Evolutionary conservation across 1,140 invertebrate genomes (phyloP).

Genomic region (Trichonephila clavipes): DNA sequence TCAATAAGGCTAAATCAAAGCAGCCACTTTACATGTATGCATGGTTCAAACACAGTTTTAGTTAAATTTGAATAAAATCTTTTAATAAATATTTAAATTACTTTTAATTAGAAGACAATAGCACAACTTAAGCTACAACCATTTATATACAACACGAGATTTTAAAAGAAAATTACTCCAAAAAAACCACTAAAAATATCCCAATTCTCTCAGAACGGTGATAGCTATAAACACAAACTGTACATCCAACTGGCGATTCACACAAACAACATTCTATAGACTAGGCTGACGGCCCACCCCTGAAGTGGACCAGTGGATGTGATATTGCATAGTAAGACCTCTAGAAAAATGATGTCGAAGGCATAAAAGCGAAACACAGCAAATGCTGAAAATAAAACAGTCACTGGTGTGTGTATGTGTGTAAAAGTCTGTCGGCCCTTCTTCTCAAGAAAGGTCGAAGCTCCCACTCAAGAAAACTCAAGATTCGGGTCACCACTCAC

Average conservation of each 20-base stretch:
- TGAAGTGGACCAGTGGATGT: not conserved
- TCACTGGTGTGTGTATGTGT: constrained; percentile 29
- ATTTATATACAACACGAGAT: too few relatives aligned
- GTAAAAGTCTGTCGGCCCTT: not conserved
- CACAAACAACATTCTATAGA: constrained; percentile 22
- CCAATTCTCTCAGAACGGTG: not conserved
- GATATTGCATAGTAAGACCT: constrained; percentile 69
- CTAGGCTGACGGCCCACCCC: constrained; percentile 31
- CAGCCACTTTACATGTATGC: too few relatives aligned
- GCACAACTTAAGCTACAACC: too few relatives aligned
- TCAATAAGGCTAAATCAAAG: too few relatives aligned
- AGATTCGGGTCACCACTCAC: not conserved
- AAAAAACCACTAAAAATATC: not conserved
- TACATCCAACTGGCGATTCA: not conserved
- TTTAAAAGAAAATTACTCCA: too few relatives aligned
- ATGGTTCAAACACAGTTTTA: too few relatives aligned
- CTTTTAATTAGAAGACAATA: too few relatives aligned
- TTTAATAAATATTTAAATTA: too few relatives aligned
- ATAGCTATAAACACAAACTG: not conserved
- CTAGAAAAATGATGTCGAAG: constrained; percentile 62
- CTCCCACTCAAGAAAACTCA: not conserved
- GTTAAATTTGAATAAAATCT: too few relatives aligned
- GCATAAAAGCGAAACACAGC: constrained; percentile 66
- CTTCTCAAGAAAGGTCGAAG: not conserved
- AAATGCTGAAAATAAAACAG: constrained; percentile 35